phyloP scores from a whole-genome alignment of 2,797 vertebrate species.

The Intellagama lesueurii region DNA sequence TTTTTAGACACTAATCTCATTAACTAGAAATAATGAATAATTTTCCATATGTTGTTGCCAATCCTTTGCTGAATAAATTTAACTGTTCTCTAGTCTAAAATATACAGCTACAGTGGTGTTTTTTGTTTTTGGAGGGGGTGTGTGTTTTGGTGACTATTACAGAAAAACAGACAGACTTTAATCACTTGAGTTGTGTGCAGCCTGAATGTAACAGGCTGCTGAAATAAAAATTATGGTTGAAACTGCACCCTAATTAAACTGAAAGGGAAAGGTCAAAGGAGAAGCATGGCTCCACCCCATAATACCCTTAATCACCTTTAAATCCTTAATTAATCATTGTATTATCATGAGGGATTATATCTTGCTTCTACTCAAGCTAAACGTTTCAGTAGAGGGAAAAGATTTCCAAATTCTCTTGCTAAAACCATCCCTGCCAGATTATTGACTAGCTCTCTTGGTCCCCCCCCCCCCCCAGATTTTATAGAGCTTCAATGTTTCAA shows the following conservation, averaged over 20 bases:
- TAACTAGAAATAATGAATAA: constrained; percentile 30
- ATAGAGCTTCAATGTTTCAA: not conserved
- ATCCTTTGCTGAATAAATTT: not conserved
- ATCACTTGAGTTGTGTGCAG: not conserved
- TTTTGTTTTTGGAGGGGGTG: no score
- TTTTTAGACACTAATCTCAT: constrained; percentile 23
- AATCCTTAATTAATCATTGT: constrained; percentile 24
- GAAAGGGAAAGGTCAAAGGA: constrained; percentile 23
- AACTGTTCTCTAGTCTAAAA: not conserved
- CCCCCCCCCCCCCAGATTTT: not conserved
- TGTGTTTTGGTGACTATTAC: not conserved
- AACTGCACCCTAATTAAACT: constrained; percentile 19
- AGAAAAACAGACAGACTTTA: constrained; percentile 3
- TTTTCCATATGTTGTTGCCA: constrained; percentile 24
- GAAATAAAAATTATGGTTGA: constrained; percentile 1
- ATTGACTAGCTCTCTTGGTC: not conserved
- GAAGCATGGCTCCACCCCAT: constrained; percentile 10
- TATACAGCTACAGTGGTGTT: constrained; percentile 3
- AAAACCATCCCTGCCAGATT: not conserved
- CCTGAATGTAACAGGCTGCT: constrained; percentile 1
- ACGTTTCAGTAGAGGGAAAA: not conserved
- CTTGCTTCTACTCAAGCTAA: constrained; percentile 21
- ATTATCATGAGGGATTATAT: constrained; percentile 31
- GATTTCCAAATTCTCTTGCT: constrained; percentile 3
- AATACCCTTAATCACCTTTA: constrained; percentile 21